phyloP scores from a whole-genome alignment of 2,888 invertebrate genomes.

The Liopterus haemorrhoidalis region DNA sequence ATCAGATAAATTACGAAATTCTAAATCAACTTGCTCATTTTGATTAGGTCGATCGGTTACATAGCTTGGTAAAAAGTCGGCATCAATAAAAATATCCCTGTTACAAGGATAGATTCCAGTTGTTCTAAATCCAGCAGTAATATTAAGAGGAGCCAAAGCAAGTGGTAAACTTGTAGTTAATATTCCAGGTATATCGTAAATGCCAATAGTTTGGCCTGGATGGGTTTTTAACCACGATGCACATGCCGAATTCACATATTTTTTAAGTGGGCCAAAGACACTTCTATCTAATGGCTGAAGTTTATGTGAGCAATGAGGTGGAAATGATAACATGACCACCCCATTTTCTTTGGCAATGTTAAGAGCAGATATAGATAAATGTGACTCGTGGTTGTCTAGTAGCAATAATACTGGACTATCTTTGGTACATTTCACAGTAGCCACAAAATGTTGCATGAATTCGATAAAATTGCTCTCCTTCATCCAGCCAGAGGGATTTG shows the following conservation, averaged over 20 bases:
- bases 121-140: conserved; percentile 16
- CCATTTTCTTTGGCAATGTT: conserved; percentile 25
- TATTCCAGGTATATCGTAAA: conserved; percentile 25
- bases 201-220: conserved; percentile 27
- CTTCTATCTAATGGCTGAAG: conserved; percentile 29
- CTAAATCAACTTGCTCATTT: no score
- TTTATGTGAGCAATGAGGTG: conserved; percentile 27
- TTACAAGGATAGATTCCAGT: conserved; percentile 12
- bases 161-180: conserved; percentile 14
- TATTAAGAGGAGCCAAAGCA: conserved; percentile 16
- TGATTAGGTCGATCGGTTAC: conserved; percentile 13
- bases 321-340: conserved; percentile 20
- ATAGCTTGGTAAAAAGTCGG: conserved; percentile 13
- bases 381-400: conserved; percentile 29
- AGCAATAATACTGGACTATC: conserved; percentile 25
- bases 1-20: no score
- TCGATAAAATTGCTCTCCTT: conserved; percentile 25
- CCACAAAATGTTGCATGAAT: conserved; percentile 29
- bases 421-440: conserved; percentile 18
- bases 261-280: conserved; percentile 28
- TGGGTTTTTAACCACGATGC: conserved; percentile 28
- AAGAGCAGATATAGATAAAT: conserved; percentile 20
- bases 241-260: conserved; percentile 20
- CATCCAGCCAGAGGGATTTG: conserved; percentile 34
- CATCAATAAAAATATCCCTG: conserved; percentile 11